Conservation (phyloP, 1,140 invertebrate species). For the Theocolax elegans region DNA sequence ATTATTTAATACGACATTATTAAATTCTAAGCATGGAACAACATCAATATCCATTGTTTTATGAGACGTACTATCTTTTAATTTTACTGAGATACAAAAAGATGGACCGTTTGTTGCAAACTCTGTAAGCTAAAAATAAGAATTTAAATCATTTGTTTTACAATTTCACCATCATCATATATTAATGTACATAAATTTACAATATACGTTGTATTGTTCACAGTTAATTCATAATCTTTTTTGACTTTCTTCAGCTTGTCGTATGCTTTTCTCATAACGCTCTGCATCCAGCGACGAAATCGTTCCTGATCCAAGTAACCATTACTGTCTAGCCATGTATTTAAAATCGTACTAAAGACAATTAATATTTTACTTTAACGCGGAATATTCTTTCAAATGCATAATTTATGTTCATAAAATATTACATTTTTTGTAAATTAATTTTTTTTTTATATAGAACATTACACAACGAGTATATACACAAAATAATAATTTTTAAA, state of each 20-base stretch:
- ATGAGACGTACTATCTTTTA: not conserved
- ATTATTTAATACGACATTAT: constrained; percentile 6
- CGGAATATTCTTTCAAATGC: not conserved
- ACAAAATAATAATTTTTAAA: too few relatives aligned
- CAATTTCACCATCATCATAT: not conserved
- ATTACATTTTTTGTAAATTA: not conserved
- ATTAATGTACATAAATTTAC: constrained; percentile 8
- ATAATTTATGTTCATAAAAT: not conserved
- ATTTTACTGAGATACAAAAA: constrained; percentile 59
- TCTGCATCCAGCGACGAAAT: constrained; percentile 63
- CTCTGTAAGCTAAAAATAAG: not conserved
- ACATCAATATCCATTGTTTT: constrained; percentile 63
- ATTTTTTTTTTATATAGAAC: not conserved
- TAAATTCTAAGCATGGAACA: constrained; percentile 65
- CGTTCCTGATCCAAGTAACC: constrained; percentile 63
- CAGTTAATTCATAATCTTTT: not conserved
- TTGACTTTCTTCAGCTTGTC: constrained; percentile 45
- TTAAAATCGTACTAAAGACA: constrained; percentile 54
- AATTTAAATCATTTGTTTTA: too few relatives aligned
- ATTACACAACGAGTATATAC: too few relatives aligned
- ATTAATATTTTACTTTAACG: not conserved
- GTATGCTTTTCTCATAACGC: constrained; percentile 56
- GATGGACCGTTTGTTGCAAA: constrained; percentile 63
- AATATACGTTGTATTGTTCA: not conserved
- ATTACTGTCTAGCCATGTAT: constrained; percentile 56